phyloP scores from a whole-genome alignment of 2,113 vertebrate species.

The Axis porcinus region DNA sequence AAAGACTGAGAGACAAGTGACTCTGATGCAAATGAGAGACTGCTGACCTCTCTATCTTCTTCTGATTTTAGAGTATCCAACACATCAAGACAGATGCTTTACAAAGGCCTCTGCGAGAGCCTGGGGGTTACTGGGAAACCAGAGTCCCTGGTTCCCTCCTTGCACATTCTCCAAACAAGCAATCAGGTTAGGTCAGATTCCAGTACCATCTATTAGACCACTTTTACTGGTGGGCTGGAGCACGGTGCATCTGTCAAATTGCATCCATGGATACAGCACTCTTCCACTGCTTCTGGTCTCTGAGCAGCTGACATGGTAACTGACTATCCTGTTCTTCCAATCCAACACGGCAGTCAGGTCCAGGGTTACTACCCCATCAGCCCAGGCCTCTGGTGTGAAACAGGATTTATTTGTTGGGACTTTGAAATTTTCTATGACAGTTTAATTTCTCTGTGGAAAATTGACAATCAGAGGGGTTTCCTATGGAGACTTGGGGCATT shows the following conservation, averaged over 20 bases:
- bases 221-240: background rate
- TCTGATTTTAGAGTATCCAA: background rate
- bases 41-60: background rate
- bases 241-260: background rate
- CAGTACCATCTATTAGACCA: background rate
- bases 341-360: background rate
- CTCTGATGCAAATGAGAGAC: background rate
- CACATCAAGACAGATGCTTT: background rate
- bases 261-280: background rate
- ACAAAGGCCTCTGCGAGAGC: background rate
- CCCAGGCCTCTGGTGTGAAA: background rate
- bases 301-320: background rate
- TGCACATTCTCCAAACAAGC: background rate
- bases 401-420: background rate
- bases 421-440: background rate
- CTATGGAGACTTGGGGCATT: background rate
- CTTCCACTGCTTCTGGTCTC: background rate
- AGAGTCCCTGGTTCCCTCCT: background rate
- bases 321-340: background rate
- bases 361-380: background rate
- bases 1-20: background rate
- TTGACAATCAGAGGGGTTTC: background rate
- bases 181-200: background rate
- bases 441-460: constrained; percentile 23
- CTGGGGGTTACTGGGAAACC: background rate